phyloP scores from a whole-genome alignment of 2,113 vertebrate species.

The Syngnathoides biaculeatus region DNA sequence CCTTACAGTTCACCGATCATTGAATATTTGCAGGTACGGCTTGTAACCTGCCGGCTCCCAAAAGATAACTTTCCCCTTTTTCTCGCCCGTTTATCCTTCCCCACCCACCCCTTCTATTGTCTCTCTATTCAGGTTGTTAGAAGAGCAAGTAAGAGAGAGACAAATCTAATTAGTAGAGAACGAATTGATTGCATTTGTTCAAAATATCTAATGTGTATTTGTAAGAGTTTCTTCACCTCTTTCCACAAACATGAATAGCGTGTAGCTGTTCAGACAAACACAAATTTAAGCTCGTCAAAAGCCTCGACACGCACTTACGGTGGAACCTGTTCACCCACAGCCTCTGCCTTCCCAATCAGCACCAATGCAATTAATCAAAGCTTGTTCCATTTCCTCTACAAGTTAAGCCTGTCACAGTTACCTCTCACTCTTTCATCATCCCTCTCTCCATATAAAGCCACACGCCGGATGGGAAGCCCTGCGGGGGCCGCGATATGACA shows the following conservation, averaged over 20 bases:
- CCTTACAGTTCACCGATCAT: neutral
- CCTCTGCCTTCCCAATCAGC: slow-evolving; percentile 60
- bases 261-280: neutral
- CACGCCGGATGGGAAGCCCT: slow-evolving; percentile 58
- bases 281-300: neutral
- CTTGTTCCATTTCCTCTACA: slow-evolving; percentile 48
- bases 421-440: slow-evolving; percentile 73
- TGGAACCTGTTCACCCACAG: slow-evolving; percentile 32
- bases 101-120: neutral
- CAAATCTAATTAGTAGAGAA: neutral
- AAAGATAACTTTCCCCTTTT: neutral
- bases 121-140: neutral
- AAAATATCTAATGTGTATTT: neutral
- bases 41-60: neutral
- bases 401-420: slow-evolving; percentile 66
- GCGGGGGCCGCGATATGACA: slow-evolving; percentile 64
- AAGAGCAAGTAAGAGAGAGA: neutral
- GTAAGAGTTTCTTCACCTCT: neutral
- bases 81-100: neutral
- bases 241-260: neutral
- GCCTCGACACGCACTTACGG: slow-evolving; percentile 2
- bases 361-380: slow-evolving; percentile 71
- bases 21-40: neutral
- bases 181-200: neutral
- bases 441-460: slow-evolving; percentile 57